Evolutionary conservation across 1,140 invertebrate species (phyloP), one percentile per base, ranked within the genome.

Genomic region (Anagrus nilaparvatae): DNA sequence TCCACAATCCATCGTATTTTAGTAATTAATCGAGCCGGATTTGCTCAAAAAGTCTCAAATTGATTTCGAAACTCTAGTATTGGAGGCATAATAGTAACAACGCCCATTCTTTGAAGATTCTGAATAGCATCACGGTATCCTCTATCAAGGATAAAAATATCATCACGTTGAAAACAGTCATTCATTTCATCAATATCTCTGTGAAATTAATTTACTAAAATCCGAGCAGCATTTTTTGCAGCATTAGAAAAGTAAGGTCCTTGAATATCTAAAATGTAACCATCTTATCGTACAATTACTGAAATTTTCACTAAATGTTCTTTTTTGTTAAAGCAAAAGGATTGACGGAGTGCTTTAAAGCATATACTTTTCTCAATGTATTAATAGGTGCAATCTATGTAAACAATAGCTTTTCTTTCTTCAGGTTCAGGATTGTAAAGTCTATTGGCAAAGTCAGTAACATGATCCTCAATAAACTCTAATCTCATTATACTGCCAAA

Each of bases 1-100:
- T 48, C 41, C 3, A 44, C 37, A 14, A 48, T 35, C 39, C 24
- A 48, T 28, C 47, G 40, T 1, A 18, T 41, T 38, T 41, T 48
- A 3, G 46, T 48, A 2, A 48, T 16, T 3, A 38, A n/a, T 10
- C 46, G 31, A 4, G 42, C 31, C 0, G 18, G 4, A n/a, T 45
- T 48, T 7, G 37, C 47, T 5, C 39, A 31, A 16, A 43, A 29
- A 2, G 43, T 41, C 4, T 28, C 10, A 1, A 48, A 16, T 34
- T 45, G 43, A 25, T 20, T 17, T n/a, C n/a, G n/a, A n/a, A n/a
- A n/a, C n/a, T n/a, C n/a, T n/a, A n/a, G n/a, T n/a, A n/a, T n/a
- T n/a, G n/a, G n/a, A n/a, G n/a, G n/a, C n/a, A n/a, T n/a, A n/a
- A n/a, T n/a, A n/a, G n/a, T n/a, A n/a, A n/a, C n/a, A n/a, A n/a